A percentile compares a stretch with the other conserved stretches of the same genome.
These are phyloP conservation scores for Aleiodes testaceus DNA, from an alignment of 2,888 invertebrate genomes.

Conservation along the genomic window DNA sequence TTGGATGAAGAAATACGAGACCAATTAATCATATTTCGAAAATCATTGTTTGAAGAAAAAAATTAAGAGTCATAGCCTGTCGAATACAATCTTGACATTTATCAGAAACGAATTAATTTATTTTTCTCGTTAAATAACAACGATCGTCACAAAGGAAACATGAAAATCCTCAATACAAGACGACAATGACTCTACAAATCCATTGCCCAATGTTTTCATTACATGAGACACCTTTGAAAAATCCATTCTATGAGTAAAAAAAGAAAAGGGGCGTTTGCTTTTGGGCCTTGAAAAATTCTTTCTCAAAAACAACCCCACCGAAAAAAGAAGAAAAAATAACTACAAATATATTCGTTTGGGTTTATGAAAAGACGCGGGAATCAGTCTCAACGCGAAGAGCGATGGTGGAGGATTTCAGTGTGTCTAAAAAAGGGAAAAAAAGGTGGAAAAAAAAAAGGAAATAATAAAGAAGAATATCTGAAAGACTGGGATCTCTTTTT, in stretches of 20 bases:
- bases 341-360: slow-evolving; percentile 30
- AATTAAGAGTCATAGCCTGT: slow-evolving; percentile 36
- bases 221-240: slow-evolving; percentile 24
- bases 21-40: slow-evolving; percentile 73
- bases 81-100: slow-evolving; percentile 27
- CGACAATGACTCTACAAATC: slow-evolving; percentile 25
- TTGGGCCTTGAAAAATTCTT: background rate
- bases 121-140: background rate
- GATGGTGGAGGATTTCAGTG: slow-evolving; percentile 61
- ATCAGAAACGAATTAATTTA: slow-evolving; percentile 17
- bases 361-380: slow-evolving; percentile 32
- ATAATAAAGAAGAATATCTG: slow-evolving; percentile 21
- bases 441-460: slow-evolving; percentile 9
- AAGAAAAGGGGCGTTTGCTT: slow-evolving; percentile 9
- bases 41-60: slow-evolving; percentile 69
- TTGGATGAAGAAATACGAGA: slow-evolving; percentile 38
- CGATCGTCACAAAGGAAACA: too few relatives aligned
- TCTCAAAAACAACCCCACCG: slow-evolving; percentile 8
- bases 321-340: slow-evolving; percentile 1
- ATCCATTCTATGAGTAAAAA: background rate
- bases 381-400: slow-evolving; percentile 52
- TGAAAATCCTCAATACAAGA: background rate
- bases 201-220: slow-evolving; percentile 24
- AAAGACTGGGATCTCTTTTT: slow-evolving; percentile 48
- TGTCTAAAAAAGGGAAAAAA: slow-evolving; percentile 33